Evolutionary conservation across 2,888 invertebrate species (phyloP).

Genomic region (Callyntrura sp.): DNA sequence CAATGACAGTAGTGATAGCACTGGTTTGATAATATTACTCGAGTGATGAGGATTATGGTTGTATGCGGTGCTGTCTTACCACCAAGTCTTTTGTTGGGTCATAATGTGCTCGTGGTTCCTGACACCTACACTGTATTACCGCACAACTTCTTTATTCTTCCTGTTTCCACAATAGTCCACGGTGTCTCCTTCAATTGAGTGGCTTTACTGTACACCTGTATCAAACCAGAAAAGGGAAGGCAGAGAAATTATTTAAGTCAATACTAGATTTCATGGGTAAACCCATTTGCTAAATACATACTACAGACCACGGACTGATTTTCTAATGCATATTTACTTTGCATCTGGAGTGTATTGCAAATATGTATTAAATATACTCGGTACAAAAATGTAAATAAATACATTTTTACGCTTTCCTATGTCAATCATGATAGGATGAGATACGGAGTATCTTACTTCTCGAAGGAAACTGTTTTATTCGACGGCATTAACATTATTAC

Average conservation of each 20-base stretch:
- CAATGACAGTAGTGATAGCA: slow-evolving; percentile 1
- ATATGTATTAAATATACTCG: no score
- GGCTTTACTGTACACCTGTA: background rate
- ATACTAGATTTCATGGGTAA: background rate
- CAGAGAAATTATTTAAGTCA: slow-evolving; percentile 19
- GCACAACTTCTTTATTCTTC: slow-evolving; percentile 22
- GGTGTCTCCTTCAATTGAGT: background rate
- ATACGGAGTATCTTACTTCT: no score
- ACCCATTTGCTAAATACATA: background rate
- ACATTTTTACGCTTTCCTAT: no score
- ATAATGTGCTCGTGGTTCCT: background rate
- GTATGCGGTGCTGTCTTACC: slow-evolving; percentile 35
- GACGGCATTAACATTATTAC: no score
- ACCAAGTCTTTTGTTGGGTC: slow-evolving; percentile 46
- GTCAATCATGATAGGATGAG: no score
- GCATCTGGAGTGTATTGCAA: no score
- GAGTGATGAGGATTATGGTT: slow-evolving; percentile 27
- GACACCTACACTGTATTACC: background rate
- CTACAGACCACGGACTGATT: background rate
- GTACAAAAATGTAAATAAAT: no score
- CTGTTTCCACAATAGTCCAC: background rate
- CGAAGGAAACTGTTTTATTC: no score
- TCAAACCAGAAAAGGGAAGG: background rate
- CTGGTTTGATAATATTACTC: slow-evolving; percentile 10
- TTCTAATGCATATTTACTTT: background rate